Evolutionary conservation across 1,140 invertebrate genomes (phyloP).

Genomic region (Trypoxylus dichotomus): DNA sequence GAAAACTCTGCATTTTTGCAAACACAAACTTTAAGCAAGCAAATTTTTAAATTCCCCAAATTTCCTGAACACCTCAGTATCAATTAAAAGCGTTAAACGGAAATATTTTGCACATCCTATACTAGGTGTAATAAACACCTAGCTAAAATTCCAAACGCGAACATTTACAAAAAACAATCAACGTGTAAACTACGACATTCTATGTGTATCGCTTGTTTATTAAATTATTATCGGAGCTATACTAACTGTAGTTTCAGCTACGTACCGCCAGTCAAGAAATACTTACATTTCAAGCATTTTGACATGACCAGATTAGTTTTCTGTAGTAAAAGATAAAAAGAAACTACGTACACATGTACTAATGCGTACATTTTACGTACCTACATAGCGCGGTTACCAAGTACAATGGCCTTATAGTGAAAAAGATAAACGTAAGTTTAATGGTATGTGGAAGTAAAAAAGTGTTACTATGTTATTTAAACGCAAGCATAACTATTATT

Average conservation of each 20-base stretch:
- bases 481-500: too few relatives aligned
- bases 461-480: too few relatives aligned
- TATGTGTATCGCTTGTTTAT: neutral
- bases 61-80: too few relatives aligned
- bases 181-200: neutral
- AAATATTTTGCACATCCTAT: neutral
- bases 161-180: neutral
- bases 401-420: too few relatives aligned
- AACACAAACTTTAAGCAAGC: too few relatives aligned
- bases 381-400: too few relatives aligned
- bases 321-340: neutral
- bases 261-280: neutral
- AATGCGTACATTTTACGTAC: too few relatives aligned
- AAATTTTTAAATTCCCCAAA: too few relatives aligned
- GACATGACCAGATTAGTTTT: neutral
- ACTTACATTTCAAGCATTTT: neutral
- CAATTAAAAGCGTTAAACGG: neutral
- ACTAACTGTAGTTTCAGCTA: neutral
- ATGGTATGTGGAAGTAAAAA: too few relatives aligned
- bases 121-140: neutral
- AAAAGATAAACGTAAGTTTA: too few relatives aligned
- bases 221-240: neutral
- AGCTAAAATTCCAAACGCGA: neutral
- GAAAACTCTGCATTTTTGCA: too few relatives aligned
- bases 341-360: too few relatives aligned